A percentile compares a stretch with the other conserved stretches of the same genome.
Evolutionary conservation across 2,797 vertebrate genomes (phyloP).

Genomic region (Tamandua tetradactyla): DNA sequence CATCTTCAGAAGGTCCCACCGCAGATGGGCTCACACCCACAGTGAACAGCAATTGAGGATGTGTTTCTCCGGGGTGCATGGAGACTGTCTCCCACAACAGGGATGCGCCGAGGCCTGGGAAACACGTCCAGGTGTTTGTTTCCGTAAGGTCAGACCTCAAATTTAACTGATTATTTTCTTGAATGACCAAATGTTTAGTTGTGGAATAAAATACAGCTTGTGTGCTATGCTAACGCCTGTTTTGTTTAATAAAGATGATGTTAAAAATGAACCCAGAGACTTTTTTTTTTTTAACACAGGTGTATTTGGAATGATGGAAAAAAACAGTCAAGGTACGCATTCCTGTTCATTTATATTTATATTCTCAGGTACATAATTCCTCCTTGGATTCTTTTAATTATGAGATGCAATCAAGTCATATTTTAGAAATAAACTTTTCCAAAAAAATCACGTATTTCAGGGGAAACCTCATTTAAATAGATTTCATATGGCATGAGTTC

Average conservation of each 20-base stretch:
- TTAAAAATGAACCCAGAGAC: neutral
- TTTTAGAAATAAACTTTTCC: neutral
- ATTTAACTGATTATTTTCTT: neutral
- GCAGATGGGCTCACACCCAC: too few species aligned
- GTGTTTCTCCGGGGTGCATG: too few species aligned
- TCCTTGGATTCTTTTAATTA: neutral
- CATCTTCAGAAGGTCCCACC: too few species aligned
- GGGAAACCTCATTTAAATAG: neutral
- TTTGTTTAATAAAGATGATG: neutral
- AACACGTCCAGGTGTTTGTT: neutral
- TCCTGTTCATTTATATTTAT: neutral
- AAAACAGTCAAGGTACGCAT: neutral
- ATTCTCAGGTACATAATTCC: neutral
- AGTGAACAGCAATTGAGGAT: too few species aligned
- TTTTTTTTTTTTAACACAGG: neutral
- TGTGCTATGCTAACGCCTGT: neutral
- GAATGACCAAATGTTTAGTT: neutral
- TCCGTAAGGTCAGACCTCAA: neutral
- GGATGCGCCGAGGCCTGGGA: neutral
- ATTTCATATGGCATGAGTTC: neutral
- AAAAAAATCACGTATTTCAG: neutral
- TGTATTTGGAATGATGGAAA: neutral
- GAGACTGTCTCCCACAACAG: too few species aligned
- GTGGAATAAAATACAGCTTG: neutral
- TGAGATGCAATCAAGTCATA: neutral